Base-by-base conservation (phyloP, 2,888 invertebrate genomes). In the Trichopoda pennipes region DNA sequence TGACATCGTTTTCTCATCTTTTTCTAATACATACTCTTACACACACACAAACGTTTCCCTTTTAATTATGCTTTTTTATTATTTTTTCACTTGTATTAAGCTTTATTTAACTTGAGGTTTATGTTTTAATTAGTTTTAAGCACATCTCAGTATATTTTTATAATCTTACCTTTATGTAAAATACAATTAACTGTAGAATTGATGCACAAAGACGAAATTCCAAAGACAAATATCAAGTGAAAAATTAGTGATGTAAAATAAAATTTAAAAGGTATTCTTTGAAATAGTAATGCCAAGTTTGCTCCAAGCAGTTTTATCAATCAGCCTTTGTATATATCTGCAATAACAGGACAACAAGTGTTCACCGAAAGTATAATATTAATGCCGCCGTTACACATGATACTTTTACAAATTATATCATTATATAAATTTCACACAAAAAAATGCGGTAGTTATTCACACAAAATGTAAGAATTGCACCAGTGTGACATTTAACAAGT, bases 201-300 rank as follows among this genome's bases (percentile, higher is more conserved):
- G 79, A 85, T 85, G 80, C 81, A 85, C 85, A 84, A 84, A 85
- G 84, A 84, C 84, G 73, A 84, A 85, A 82, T 83, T 78, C 84
- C 83, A 78, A 84, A 84, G 83, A 79, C 83, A 81, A 84, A 82
- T 79, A 80, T 83, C 85, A 82, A 85, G 81, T 83, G 84, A 84
- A 85, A 69, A 81, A 69, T 68, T 73, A 69, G 69, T 80, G 63
- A 21, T 80, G 70, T 70, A 32, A 56, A 69, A 74, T 28, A 12
- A 38, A 63, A 53, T 6, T 35, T 42, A 9, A 16, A 69, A 78
- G 66, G 72, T 61, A 73, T 8, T 66, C 66, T 58, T 23, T 64
- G 10, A 16, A 21, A 1, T 1, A 47, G 68, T 80, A 55, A 7
- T 69, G 68, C 79, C 79, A 69, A 69, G 56, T 56, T 68, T n/a